Conservation (phyloP, 53 echinoderm and acorn worm species). For the Arbacia lixula region DNA sequence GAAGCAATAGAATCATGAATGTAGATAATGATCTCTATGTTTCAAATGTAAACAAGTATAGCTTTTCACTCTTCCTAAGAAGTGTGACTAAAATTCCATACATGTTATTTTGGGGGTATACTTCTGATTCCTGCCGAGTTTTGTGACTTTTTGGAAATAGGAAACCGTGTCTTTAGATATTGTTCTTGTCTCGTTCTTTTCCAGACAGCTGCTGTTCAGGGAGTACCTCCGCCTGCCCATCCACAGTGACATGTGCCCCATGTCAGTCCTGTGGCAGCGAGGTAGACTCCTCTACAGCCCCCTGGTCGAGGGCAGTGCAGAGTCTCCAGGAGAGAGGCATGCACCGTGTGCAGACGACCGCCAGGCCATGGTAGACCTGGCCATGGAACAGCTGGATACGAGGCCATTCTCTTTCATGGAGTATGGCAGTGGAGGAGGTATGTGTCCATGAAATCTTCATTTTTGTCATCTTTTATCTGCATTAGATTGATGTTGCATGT, state of each 20-base stretch:
- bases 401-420: constrained; percentile 59
- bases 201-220: constrained; percentile 36
- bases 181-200: not conserved
- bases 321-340: constrained; percentile 11
- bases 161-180: too few relatives aligned
- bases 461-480: too few relatives aligned
- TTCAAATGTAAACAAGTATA: too few relatives aligned
- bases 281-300: constrained; percentile 55
- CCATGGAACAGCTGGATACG: constrained; percentile 31
- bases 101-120: too few relatives aligned
- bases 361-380: not conserved
- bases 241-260: constrained; percentile 60
- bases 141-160: too few relatives aligned
- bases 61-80: too few relatives aligned
- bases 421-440: constrained; percentile 31
- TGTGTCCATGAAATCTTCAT: too few relatives aligned
- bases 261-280: constrained; percentile 48
- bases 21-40: too few relatives aligned
- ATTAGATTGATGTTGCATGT: too few relatives aligned
- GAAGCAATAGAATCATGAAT: too few relatives aligned
- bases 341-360: constrained; percentile 21
- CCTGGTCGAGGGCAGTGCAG: constrained; percentile 9
- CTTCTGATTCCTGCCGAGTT: too few relatives aligned
- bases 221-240: constrained; percentile 31
- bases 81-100: too few relatives aligned